Conservation (phyloP, 2,797 vertebrate species). For the Threskiornis aethiopicus region DNA sequence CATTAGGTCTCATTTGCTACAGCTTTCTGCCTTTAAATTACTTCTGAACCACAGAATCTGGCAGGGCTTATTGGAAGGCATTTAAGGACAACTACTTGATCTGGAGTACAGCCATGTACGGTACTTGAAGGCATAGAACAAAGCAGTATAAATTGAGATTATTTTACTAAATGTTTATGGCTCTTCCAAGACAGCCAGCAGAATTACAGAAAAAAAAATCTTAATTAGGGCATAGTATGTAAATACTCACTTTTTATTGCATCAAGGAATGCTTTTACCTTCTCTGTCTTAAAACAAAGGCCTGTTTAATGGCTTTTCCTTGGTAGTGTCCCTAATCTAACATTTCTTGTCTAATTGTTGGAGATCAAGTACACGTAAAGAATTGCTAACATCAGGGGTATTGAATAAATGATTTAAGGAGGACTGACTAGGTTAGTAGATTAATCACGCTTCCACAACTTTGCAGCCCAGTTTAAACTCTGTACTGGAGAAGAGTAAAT, state of each 20-base stretch:
- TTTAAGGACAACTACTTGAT: conserved; percentile 83
- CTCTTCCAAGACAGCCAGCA: conserved; percentile 68
- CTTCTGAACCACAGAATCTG: conserved; percentile 82
- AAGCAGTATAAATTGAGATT: conserved; percentile 76
- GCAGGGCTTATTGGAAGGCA: conserved; percentile 78
- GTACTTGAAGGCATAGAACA: conserved; percentile 81
- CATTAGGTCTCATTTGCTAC: conserved; percentile 83
- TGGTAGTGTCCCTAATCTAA: conserved; percentile 21
- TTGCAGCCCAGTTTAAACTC: not conserved
- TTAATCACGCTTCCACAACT: not conserved
- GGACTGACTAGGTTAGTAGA: not conserved
- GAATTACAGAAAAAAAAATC: conserved; percentile 63
- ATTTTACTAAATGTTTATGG: conserved; percentile 75
- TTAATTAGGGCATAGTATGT: conserved; percentile 62
- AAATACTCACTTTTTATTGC: conserved; percentile 68
- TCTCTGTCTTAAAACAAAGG: conserved; percentile 60
- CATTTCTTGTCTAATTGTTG: conserved; percentile 39
- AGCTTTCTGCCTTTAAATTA: conserved; percentile 84
- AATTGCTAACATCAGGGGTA: conserved; percentile 11
- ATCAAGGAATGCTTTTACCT: conserved; percentile 58
- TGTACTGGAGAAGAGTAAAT: not conserved
- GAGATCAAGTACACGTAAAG: conserved; percentile 49
- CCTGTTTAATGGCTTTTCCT: conserved; percentile 37
- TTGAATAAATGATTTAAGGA: conserved; percentile 46
- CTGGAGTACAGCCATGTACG: conserved; percentile 82